A percentile compares a stretch with the other conserved stretches of the same genome.
Conservation (phyloP, 2,888 invertebrate species). For the Linhomoeus sp. region DNA sequence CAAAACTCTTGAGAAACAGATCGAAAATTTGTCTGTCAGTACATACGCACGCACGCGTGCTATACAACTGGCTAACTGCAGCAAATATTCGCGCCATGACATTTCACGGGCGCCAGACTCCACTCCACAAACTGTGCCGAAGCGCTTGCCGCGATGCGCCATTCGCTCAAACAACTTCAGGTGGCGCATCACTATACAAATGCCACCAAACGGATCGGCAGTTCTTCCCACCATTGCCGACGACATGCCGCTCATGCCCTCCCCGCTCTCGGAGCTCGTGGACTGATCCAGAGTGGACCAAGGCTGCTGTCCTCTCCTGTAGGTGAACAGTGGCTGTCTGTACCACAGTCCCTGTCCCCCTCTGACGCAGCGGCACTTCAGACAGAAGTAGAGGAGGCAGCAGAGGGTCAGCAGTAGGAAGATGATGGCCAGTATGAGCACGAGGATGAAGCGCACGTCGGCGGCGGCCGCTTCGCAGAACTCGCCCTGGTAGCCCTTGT, state of each 20-base stretch:
- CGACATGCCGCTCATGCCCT: conserved; percentile 2
- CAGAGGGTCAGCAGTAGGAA: conserved; percentile 22
- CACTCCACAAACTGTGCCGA: too few relatives aligned
- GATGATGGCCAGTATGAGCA: conserved; percentile 21
- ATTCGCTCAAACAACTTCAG: too few relatives aligned
- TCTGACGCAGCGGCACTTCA: conserved; percentile 9
- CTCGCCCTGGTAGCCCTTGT: conserved; percentile 16
- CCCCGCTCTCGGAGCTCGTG: conserved; percentile 7
- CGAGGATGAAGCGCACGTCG: conserved; percentile 13
- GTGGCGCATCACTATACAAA: neutral
- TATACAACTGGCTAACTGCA: neutral
- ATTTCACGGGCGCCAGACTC: neutral
- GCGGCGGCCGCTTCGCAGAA: conserved; percentile 16
- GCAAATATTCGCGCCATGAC: neutral
- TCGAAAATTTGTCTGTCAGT: too few relatives aligned
- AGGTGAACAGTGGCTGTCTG: conserved; percentile 6
- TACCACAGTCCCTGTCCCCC: conserved; percentile 5
- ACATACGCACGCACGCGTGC: too few relatives aligned
- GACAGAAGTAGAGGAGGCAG: conserved; percentile 16
- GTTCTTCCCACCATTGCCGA: conserved; percentile 4
- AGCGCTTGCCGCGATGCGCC: too few relatives aligned
- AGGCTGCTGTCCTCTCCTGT: conserved; percentile 16
- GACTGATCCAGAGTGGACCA: conserved; percentile 22
- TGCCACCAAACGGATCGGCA: neutral
- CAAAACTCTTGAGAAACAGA: too few relatives aligned